phyloP scores from a whole-genome alignment of 37 sponge, comb jelly and placozoan genomes.

The Halichondria panicea region DNA sequence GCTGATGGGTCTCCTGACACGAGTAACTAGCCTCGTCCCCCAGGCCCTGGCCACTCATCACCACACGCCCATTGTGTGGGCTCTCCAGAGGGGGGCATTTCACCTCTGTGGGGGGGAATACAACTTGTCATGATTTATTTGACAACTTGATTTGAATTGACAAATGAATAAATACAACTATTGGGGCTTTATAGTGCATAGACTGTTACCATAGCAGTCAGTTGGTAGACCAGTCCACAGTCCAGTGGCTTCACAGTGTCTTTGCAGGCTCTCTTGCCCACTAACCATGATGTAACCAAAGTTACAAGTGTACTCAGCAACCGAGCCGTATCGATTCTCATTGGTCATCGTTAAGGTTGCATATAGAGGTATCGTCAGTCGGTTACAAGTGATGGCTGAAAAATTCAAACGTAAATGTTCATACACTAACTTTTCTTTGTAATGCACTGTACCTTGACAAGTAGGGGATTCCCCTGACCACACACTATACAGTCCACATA shows the following conservation, averaged over 20 bases:
- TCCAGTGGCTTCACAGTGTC: constrained; percentile 38
- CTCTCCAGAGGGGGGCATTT: not conserved
- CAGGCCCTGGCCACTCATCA: not conserved
- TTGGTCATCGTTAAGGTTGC: not conserved
- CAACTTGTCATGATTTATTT: too few relatives aligned
- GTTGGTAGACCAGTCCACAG: constrained; percentile 24
- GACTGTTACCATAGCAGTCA: constrained; percentile 8
- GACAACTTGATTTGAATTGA: too few relatives aligned
- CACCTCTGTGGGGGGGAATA: too few relatives aligned
- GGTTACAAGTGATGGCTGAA: too few relatives aligned
- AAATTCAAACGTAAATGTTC: not conserved
- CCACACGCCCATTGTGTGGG: constrained; percentile 17
- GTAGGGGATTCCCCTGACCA: constrained; percentile 31
- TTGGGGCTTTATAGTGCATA: too few relatives aligned
- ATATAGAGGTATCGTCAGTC: too few relatives aligned
- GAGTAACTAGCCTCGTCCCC: constrained; percentile 7
- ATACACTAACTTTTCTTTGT: constrained; percentile 2
- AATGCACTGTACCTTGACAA: constrained; percentile 43
- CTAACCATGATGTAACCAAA: constrained; percentile 31
- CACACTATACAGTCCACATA: not conserved
- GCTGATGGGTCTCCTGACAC: not conserved
- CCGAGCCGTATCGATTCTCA: not conserved
- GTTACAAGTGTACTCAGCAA: constrained; percentile 36
- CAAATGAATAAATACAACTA: too few relatives aligned
- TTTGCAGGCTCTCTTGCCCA: too few relatives aligned